Conservation (phyloP, 2,113 vertebrate species). For the Lophotis ruficrista region DNA sequence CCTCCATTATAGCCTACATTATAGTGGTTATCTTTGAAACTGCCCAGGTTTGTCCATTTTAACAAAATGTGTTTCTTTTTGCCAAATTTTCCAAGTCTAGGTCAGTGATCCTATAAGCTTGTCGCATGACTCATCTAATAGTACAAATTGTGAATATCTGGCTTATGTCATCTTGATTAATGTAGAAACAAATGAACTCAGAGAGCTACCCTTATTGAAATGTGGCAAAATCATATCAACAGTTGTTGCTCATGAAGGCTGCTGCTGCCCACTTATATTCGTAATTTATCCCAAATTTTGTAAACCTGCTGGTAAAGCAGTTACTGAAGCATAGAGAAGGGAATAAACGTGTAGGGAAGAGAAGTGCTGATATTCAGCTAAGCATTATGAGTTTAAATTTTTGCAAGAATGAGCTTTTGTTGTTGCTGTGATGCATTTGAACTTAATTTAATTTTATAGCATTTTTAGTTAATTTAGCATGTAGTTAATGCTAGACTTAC, state of each 20-base stretch:
- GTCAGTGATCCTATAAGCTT: not conserved
- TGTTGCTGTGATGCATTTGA: not conserved
- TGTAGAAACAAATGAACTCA: not conserved
- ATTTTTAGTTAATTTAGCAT: not conserved
- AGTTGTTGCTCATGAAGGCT: not conserved
- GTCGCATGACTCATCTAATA: not conserved
- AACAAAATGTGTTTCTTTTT: not conserved
- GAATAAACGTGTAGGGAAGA: not conserved
- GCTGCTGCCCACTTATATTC: not conserved
- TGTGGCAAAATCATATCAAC: not conserved
- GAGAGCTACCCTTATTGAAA: not conserved
- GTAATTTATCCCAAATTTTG: not conserved
- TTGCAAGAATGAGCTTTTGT: not conserved
- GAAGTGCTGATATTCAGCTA: not conserved
- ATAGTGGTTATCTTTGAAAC: not conserved
- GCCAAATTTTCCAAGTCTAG: not conserved
- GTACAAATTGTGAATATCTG: not conserved
- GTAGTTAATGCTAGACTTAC: not conserved
- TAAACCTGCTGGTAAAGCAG: not conserved
- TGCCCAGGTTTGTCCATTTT: not conserved
- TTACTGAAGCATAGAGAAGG: not conserved
- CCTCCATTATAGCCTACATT: not conserved
- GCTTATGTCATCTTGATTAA: not conserved
- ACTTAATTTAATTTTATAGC: not conserved
- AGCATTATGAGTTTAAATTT: not conserved